Percentiles rank a stretch among this genome's conserved stretches.
phyloP scores from a whole-genome alignment of 2,797 vertebrate species.

The Hapalemur alaotrensis region DNA sequence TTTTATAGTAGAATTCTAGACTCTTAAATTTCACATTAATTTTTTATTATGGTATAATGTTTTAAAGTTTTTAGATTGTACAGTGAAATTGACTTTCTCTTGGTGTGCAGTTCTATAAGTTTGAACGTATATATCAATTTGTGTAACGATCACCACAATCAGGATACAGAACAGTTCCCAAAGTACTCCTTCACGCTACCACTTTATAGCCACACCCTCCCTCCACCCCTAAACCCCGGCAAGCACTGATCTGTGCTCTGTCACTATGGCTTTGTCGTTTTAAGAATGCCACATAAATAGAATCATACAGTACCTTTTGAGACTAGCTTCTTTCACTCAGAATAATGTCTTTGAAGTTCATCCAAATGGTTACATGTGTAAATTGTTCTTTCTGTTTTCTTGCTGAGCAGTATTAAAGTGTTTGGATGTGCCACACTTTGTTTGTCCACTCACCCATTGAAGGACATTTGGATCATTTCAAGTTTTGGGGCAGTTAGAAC shows the following conservation, averaged over 20 bases:
- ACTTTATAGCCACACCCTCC: neutral
- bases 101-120: neutral
- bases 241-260: neutral
- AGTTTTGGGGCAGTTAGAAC: neutral
- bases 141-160: neutral
- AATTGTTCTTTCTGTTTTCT: neutral
- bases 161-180: neutral
- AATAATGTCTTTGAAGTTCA: neutral
- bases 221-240: neutral
- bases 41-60: neutral
- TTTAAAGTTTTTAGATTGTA: neutral
- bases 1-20: neutral
- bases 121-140: neutral
- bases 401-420: neutral
- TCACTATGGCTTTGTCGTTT: neutral
- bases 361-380: neutral
- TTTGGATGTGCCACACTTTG: neutral
- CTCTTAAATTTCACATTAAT: neutral
- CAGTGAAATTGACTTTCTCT: neutral
- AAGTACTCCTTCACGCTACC: neutral
- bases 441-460: neutral
- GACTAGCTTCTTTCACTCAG: neutral
- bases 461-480: neutral
- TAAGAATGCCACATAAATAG: neutral
- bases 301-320: neutral